A percentile compares a stretch with the other conserved stretches of the same genome.
These are phyloP conservation scores for Chloropsis cyanopogon DNA, from an alignment of 2,113 vertebrate genomes.

Conservation along the genomic window DNA sequence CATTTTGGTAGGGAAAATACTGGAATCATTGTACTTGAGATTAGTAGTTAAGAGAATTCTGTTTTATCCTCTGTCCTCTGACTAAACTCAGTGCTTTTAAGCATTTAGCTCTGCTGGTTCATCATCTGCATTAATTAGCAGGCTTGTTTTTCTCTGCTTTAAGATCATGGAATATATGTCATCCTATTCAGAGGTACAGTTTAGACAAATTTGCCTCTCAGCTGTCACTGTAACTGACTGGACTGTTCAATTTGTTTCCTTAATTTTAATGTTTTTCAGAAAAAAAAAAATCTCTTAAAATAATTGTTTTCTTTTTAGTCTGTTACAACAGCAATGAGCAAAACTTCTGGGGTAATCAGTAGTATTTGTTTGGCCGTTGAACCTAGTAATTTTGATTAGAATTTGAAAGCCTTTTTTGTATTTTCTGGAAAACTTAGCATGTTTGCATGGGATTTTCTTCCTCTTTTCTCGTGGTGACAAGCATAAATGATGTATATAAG, in stretches of 20 bases:
- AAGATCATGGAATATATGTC: not conserved
- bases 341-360: not conserved
- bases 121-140: not conserved
- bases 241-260: not conserved
- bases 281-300: not conserved
- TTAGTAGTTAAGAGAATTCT: not conserved
- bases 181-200: not conserved
- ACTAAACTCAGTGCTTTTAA: not conserved
- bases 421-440: not conserved
- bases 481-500: conserved; percentile 85
- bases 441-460: not conserved
- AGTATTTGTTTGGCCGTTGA: not conserved
- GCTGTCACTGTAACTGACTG: not conserved
- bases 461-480: conserved; percentile 78
- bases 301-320: not conserved
- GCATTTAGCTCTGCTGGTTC: not conserved
- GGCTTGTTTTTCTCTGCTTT: not conserved
- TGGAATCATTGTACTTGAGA: not conserved
- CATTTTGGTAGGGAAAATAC: not conserved
- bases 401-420: not conserved
- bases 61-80: not conserved
- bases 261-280: not conserved
- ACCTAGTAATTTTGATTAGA: not conserved
- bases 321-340: not conserved
- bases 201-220: not conserved